Evolutionary conservation across 2,797 vertebrate genomes (phyloP), one percentile per base, ranked within the genome.

Genomic region (Cynopterus sphinx): DNA sequence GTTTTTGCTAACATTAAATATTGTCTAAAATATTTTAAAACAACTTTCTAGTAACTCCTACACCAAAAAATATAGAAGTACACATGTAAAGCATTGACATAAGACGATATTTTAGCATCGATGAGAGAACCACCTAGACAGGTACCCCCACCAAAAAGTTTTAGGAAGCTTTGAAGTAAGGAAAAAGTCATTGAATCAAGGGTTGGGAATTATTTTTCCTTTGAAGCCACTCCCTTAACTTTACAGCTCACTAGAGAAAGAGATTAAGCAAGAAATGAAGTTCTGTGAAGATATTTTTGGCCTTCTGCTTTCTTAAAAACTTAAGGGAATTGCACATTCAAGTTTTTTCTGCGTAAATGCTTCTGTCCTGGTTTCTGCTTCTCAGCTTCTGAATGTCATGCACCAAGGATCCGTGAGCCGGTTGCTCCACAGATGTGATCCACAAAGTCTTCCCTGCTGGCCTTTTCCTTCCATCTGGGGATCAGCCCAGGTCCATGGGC

Each of bases 281-380:
- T 73, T 43, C 33, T 67, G 8, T 31, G 31, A 89, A 74, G 49
- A 70, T 82, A 51, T 61, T 92, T 96, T 85, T 61, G 43, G 73
- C 4, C 73, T 61, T 81, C 41, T 88, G 33, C 55, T 92, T 88
- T 81, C 77, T 75, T 46, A 51, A 85, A 84, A 95, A 39, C 63
- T 65, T 85, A 33, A 21, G 67, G 24, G 53, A 88, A 77, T 71
- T 92, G 24, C 31, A 82, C 15, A 10, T 67, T 65, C 65, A 49
- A 75, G n/a, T 87, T 89, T 94, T 90, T 83, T 92, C 78, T 55
- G 24, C 16, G 2, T 43, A 86, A 95, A 63, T 33, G 36, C 81
- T 21, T 85, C 91, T 88, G 49, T 43, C 55, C 61, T 61, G 59
- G 26, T 90, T 96, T 92, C 71, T 90, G 22, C 53, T 70, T 95